Evolutionary conservation across 2,888 invertebrate species (phyloP).

Genomic region (Leucophenga maculata): DNA sequence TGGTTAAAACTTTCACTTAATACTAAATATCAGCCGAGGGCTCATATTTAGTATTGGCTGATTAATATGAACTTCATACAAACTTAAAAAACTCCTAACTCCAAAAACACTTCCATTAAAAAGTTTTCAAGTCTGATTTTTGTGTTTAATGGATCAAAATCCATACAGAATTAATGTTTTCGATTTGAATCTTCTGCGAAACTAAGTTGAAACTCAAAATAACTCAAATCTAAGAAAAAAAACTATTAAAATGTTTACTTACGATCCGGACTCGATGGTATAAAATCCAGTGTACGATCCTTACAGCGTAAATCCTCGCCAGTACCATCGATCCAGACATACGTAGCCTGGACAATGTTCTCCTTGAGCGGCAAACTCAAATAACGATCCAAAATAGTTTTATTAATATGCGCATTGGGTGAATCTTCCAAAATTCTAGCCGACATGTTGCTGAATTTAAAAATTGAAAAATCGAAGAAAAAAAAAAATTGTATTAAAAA

Average conservation of each 20-base stretch:
- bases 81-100: no score
- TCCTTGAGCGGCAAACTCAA: constrained; percentile 84
- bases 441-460: constrained; percentile 59
- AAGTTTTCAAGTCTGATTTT: no score
- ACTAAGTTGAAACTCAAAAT: no score
- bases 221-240: no score
- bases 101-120: no score
- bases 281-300: constrained; percentile 87
- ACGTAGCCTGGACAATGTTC: constrained; percentile 86
- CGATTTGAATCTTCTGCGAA: no score
- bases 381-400: constrained; percentile 81
- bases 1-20: no score
- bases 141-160: no score
- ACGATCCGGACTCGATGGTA: constrained; percentile 85
- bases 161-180: no score
- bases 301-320: constrained; percentile 91
- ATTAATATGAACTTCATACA: no score
- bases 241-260: constrained; percentile 58
- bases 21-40: no score
- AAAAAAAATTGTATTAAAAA: constrained; percentile 9
- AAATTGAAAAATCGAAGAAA: not conserved
- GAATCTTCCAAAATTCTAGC: constrained; percentile 78
- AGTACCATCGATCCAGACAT: constrained; percentile 95
- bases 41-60: no score
- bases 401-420: constrained; percentile 87